Evolutionary conservation across 2,888 invertebrate species (phyloP).

Genomic region (Phengaris arion): DNA sequence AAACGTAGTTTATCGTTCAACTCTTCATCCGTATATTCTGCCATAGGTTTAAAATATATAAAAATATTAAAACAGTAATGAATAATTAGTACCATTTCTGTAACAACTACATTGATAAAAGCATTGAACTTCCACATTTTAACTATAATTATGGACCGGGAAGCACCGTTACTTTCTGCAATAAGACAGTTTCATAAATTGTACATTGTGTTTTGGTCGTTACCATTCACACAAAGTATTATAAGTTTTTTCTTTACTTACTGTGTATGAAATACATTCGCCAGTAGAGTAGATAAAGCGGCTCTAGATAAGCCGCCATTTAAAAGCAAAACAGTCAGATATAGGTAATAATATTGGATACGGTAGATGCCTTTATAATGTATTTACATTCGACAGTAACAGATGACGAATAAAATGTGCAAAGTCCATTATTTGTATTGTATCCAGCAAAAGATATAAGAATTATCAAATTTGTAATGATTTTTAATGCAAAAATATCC

Average conservation of each 20-base stretch:
- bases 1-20: too few species aligned
- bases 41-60: too few species aligned
- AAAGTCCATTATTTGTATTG: not conserved
- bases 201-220: not conserved
- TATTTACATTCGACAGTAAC: not conserved
- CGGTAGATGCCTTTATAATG: not conserved
- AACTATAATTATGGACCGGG: not conserved
- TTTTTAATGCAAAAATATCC: too few species aligned
- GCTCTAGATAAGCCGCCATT: not conserved
- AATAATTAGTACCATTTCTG: not conserved
- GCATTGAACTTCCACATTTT: not conserved
- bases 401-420: not conserved
- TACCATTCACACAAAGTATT: not conserved
- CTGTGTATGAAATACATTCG: not conserved
- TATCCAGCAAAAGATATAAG: not conserved
- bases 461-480: too few species aligned
- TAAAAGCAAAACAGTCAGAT: not conserved
- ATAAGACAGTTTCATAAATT: not conserved
- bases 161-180: not conserved
- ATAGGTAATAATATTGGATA: not conserved
- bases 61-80: too few species aligned
- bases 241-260: not conserved
- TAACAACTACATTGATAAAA: not conserved
- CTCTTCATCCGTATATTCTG: too few species aligned
- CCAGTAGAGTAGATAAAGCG: not conserved